phyloP scores from a whole-genome alignment of 2,113 vertebrate species.

The Gymnocephalus cernua region DNA sequence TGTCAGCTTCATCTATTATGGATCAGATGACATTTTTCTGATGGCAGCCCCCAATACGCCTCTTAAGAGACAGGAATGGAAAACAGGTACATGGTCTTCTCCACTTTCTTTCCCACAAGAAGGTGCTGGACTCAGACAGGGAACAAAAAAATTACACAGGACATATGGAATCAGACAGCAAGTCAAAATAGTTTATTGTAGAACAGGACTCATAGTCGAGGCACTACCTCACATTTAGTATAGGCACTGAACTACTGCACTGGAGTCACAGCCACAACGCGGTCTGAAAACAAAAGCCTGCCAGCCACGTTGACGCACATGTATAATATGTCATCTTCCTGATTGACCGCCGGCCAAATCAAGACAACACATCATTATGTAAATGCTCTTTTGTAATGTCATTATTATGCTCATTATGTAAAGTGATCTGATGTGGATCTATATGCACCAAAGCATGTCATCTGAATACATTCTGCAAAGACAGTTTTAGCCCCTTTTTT shows the following conservation, averaged over 20 bases:
- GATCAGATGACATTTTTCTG: conserved; percentile 61
- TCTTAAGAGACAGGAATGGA: conserved; percentile 37
- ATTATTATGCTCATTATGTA: too few relatives aligned
- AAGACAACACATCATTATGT: background rate
- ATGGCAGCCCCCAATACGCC: conserved; percentile 38
- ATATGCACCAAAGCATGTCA: background rate
- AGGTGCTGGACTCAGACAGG: background rate
- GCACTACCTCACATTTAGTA: conserved; percentile 86
- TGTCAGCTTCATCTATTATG: conserved; percentile 70
- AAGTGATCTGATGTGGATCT: background rate
- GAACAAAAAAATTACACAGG: conserved; percentile 34
- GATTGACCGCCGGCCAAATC: background rate
- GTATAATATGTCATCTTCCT: background rate
- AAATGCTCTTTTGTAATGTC: background rate
- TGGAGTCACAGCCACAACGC: conserved; percentile 76
- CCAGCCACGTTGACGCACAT: conserved; percentile 7
- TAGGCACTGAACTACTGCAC: conserved; percentile 88
- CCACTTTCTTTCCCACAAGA: background rate
- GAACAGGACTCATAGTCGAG: conserved; percentile 83
- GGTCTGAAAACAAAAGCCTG: conserved; percentile 64
- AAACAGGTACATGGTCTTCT: conserved; percentile 5
- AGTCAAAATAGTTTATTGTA: conserved; percentile 86
- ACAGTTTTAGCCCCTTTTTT: background rate
- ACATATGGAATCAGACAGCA: conserved; percentile 71
- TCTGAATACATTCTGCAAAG: background rate